phyloP scores from a whole-genome alignment of 2,888 invertebrate genomes.

The Axea sp. region DNA sequence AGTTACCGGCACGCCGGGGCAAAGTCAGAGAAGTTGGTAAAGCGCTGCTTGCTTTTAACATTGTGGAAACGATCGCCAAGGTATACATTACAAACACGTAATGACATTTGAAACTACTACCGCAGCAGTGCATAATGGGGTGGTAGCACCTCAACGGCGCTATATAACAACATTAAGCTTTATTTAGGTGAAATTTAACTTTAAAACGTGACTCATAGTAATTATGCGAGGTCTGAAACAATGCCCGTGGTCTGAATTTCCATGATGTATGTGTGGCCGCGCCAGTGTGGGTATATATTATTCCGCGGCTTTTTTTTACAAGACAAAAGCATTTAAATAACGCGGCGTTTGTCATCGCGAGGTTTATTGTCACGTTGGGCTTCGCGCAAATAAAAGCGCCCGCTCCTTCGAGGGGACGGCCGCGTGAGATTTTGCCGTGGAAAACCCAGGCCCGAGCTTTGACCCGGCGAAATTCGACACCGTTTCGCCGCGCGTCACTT shows the following conservation, averaged over 20 bases:
- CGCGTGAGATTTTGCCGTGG: too few species aligned
- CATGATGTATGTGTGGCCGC: constrained; percentile 72
- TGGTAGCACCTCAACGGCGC: constrained; percentile 62
- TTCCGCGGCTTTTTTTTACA: constrained; percentile 71
- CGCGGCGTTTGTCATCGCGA: constrained; percentile 61
- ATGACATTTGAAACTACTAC: constrained; percentile 67
- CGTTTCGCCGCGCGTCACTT: too few species aligned
- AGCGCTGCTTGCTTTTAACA: constrained; percentile 63
- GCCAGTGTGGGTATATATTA: constrained; percentile 41
- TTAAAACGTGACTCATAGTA: constrained; percentile 77
- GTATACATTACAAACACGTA: constrained; percentile 63
- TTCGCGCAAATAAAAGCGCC: constrained; percentile 33
- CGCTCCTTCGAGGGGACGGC: constrained; percentile 22
- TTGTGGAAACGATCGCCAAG: constrained; percentile 63
- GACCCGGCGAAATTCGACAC: too few species aligned
- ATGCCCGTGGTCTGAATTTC: constrained; percentile 71
- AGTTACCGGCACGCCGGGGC: too few species aligned
- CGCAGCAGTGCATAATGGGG: constrained; percentile 65
- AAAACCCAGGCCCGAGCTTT: too few species aligned
- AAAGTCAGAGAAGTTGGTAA: constrained; percentile 62
- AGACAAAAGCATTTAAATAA: constrained; percentile 72
- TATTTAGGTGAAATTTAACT: constrained; percentile 78
- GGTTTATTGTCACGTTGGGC: constrained; percentile 56
- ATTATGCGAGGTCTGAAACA: constrained; percentile 77
- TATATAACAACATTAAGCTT: constrained; percentile 77